Evolutionary conservation across 2,888 invertebrate species (phyloP).

Genomic region (Ophioninae sp.): DNA sequence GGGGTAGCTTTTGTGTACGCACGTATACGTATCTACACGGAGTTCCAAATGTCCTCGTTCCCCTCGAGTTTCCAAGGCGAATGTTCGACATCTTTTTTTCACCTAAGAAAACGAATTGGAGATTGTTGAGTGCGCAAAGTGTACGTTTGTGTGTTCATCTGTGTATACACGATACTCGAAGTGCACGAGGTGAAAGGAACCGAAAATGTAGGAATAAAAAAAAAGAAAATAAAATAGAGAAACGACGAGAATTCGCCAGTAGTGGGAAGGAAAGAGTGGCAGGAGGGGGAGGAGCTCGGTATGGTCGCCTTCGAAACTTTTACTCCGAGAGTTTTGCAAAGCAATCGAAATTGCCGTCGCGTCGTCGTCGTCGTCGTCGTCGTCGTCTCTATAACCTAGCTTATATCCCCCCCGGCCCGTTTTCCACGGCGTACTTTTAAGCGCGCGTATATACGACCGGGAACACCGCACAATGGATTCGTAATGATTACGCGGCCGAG

Average conservation of each 20-base stretch:
- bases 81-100: slow-evolving; percentile 36
- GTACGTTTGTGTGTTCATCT: background rate
- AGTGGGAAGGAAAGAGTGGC: background rate
- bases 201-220: slow-evolving; percentile 12
- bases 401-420: background rate
- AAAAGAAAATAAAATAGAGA: slow-evolving; percentile 4
- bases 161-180: background rate
- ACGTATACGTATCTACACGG: background rate
- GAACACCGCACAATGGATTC: slow-evolving; percentile 56
- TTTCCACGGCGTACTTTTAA: background rate
- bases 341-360: slow-evolving; percentile 62
- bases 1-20: background rate
- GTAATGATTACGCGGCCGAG: slow-evolving; percentile 54
- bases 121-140: slow-evolving; percentile 24
- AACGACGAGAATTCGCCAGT: slow-evolving; percentile 31
- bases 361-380: slow-evolving; percentile 32
- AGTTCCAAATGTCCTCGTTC: background rate
- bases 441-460: slow-evolving; percentile 15
- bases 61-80: background rate
- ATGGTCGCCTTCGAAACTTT: slow-evolving; percentile 46
- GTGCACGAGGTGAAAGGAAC: slow-evolving; percentile 2
- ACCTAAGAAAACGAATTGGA: slow-evolving; percentile 57
- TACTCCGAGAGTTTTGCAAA: slow-evolving; percentile 54
- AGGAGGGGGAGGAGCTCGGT: background rate
- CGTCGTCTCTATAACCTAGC: slow-evolving; percentile 9